These are phyloP conservation scores for Scyliorhinus canicula DNA, from an alignment of 2,797 vertebrate species.

Conservation along the genomic window DNA sequence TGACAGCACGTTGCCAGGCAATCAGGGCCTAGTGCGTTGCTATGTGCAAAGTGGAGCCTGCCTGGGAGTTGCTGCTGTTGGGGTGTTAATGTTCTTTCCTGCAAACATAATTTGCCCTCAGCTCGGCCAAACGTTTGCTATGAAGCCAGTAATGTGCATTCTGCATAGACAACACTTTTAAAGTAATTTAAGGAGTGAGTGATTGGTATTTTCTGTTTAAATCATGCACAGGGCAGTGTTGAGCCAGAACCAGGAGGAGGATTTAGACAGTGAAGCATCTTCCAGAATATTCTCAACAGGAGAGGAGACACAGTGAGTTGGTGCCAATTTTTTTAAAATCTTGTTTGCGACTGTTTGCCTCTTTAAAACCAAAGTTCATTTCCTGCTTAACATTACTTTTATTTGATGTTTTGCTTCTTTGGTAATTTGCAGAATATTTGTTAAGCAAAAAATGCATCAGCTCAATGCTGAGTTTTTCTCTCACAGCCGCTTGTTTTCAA, in stretches of 20 bases:
- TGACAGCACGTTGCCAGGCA: neutral
- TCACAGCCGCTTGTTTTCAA: no score
- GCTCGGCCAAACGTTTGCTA: neutral
- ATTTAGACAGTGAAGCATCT: neutral
- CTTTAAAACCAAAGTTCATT: neutral
- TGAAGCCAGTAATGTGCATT: no score
- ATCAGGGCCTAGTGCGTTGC: neutral
- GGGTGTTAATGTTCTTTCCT: neutral
- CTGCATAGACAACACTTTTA: neutral
- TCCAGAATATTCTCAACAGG: neutral
- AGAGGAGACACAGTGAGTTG: slow-evolving; percentile 12
- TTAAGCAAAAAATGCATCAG: neutral
- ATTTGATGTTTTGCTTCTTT: neutral
- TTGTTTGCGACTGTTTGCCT: neutral
- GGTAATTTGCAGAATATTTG: neutral
- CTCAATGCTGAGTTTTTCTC: neutral
- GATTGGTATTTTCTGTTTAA: neutral
- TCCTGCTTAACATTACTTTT: neutral
- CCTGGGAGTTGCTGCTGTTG: neutral
- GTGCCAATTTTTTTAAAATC: neutral
- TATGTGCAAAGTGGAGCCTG: neutral
- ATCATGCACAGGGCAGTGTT: neutral
- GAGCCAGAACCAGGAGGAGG: neutral
- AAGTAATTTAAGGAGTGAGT: neutral
- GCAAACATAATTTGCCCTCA: neutral